Evolutionary conservation across 2,888 invertebrate species (phyloP), one percentile per base, ranked within the genome.

Genomic region (Drosophila anomalata): DNA sequence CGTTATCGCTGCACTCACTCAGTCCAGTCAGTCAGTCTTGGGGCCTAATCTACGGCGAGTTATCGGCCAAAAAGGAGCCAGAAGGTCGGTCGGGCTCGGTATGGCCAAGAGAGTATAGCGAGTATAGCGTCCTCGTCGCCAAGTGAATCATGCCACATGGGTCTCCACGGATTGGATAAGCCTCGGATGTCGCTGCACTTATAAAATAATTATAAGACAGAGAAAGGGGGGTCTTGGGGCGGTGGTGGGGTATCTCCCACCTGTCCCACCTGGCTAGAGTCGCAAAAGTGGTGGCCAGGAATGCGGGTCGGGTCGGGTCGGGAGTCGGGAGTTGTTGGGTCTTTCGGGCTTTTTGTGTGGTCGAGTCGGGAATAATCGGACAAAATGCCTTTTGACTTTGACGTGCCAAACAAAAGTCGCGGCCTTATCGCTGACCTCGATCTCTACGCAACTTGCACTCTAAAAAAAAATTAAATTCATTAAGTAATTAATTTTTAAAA

Each of bases 1-100:
- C 66, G 78, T 79, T 85, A 85, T 85, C 84, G 88, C 88, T 85
- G 85, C 85, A 85, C 85, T 85, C 85, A 85, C 68, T 76, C 69
- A 62, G 61, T 59, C 61, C 61, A 65, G 63, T 47, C 63, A 17
- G 41, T 41, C 63, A 17, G 41, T 41, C 17, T 7, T 9, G 17
- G 52, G 46, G 46, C 77, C 86, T 85, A 85, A 85, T 85, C 85
- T 86, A 75, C 84, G 75, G 73, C 77, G 78, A 78, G 80, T 80
- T 88, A 85, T 85, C 88, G 75, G 65, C 75, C 70, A 44, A 36
- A 31, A 36, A 50, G 72, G 62, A 72, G 71, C 59, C 58, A 46
- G 41, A 42, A 42, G 41, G 41, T 42, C 41, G 41, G 39, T 42
- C 41, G 41, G 39, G 39, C 14, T 8, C 39, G 2, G 39, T 2